A percentile compares a stretch with the other conserved stretches of the same genome.
These are phyloP conservation scores for Oreocharis arfaki DNA, from an alignment of 2,113 vertebrate species.

Conservation along the genomic window DNA sequence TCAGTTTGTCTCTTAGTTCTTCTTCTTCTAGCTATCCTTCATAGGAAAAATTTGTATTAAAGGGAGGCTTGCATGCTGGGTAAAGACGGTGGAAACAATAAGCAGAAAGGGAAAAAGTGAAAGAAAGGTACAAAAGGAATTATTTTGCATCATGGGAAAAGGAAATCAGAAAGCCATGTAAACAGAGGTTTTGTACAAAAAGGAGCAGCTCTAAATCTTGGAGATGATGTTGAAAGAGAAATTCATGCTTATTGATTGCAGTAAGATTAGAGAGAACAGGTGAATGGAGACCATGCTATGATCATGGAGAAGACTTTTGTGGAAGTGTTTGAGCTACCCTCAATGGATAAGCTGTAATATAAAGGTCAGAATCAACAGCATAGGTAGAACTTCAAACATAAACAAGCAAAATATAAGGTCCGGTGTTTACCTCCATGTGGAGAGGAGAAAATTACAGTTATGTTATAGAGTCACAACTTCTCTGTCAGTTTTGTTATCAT, in stretches of 20 bases:
- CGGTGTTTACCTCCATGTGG: not conserved
- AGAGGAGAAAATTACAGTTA: not conserved
- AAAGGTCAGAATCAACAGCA: not conserved
- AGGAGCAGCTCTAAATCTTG: not conserved
- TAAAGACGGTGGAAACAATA: not conserved
- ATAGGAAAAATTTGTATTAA: not conserved
- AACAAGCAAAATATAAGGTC: not conserved
- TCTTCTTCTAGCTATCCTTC: not conserved
- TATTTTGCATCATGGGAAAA: not conserved
- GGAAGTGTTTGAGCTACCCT: not conserved
- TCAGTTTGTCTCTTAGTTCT: not conserved
- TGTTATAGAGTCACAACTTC: not conserved
- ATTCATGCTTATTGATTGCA: not conserved
- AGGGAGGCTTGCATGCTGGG: not conserved
- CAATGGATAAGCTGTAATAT: not conserved
- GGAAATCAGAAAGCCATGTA: not conserved
- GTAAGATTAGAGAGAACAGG: not conserved
- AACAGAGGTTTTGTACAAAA: not conserved
- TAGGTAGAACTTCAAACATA: not conserved
- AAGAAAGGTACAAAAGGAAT: not conserved
- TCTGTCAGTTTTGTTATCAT: not conserved
- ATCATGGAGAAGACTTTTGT: not conserved
- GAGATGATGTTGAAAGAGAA: not conserved
- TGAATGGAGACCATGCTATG: not conserved
- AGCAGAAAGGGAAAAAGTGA: not conserved